Conservation (phyloP, 2,888 invertebrate species). For the Muschampia plurimacula region DNA sequence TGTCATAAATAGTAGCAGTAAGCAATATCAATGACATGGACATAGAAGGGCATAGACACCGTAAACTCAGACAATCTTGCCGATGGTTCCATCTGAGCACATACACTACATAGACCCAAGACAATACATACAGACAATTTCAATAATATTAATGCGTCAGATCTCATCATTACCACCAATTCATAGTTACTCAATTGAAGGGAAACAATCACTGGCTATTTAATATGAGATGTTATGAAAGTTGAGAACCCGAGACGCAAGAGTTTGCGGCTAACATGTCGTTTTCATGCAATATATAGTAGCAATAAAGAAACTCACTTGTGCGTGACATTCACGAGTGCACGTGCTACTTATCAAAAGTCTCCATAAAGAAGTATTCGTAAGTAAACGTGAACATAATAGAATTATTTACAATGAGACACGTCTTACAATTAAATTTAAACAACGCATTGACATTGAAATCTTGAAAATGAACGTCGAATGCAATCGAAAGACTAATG, state of each 20-base stretch:
- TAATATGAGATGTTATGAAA: slow-evolving; percentile 26
- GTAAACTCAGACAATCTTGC: no score
- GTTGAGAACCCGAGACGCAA: slow-evolving; percentile 18
- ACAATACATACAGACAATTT: no score
- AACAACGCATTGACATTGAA: no score
- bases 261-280: slow-evolving; percentile 19
- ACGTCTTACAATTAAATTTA: no score
- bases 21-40: no score
- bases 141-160: not conserved
- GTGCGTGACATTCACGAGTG: not conserved
- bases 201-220: not conserved
- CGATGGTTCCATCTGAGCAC: no score
- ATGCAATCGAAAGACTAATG: no score
- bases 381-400: not conserved
- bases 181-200: not conserved
- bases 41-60: no score
- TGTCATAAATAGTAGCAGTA: no score
- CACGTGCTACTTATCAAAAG: slow-evolving; percentile 11
- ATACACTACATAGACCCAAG: no score
- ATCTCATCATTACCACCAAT: not conserved
- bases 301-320: slow-evolving; percentile 22
- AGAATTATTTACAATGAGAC: not conserved
- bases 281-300: slow-evolving; percentile 19
- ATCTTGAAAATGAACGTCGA: no score
- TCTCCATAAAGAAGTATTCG: not conserved